Percentiles rank a stretch among this genome's conserved stretches.
These are phyloP conservation scores for Charaxes varanes DNA, from an alignment of 1,140 invertebrate genomes.

Conservation along the genomic window DNA sequence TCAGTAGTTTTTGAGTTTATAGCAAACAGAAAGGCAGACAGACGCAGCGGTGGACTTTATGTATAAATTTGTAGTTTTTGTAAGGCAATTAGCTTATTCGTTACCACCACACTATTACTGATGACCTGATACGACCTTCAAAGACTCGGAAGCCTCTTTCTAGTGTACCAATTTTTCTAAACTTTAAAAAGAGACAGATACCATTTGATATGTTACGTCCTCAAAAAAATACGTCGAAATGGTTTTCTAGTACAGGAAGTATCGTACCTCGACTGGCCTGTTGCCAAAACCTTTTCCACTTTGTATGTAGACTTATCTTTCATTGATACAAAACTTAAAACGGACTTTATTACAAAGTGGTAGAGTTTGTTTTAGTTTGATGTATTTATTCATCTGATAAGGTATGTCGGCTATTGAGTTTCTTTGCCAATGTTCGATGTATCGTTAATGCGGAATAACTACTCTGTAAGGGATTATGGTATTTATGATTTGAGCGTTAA, in stretches of 20 bases:
- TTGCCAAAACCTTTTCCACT: slow-evolving; percentile 27
- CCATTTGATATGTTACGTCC: slow-evolving; percentile 7
- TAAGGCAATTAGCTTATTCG: too few relatives aligned
- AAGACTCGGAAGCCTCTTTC: too few relatives aligned
- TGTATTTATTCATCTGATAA: slow-evolving; percentile 5
- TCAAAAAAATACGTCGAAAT: slow-evolving; percentile 22
- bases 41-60: too few relatives aligned
- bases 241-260: slow-evolving; percentile 31
- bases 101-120: too few relatives aligned
- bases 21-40: too few relatives aligned
- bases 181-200: slow-evolving; percentile 14
- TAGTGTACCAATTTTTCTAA: slow-evolving; percentile 1
- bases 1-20: too few relatives aligned
- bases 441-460: slow-evolving; percentile 33
- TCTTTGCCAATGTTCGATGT: slow-evolving; percentile 34
- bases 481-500: slow-evolving; percentile 1
- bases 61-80: too few relatives aligned
- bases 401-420: slow-evolving; percentile 18
- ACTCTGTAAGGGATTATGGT: slow-evolving; percentile 2
- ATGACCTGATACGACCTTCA: too few relatives aligned
- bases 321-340: slow-evolving; percentile 7
- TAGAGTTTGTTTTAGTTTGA: background rate
- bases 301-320: slow-evolving; percentile 23
- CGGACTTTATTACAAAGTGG: slow-evolving; percentile 7
- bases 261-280: slow-evolving; percentile 31